phyloP scores from a whole-genome alignment of 2,888 invertebrate species.

The Drosophila robusta region DNA sequence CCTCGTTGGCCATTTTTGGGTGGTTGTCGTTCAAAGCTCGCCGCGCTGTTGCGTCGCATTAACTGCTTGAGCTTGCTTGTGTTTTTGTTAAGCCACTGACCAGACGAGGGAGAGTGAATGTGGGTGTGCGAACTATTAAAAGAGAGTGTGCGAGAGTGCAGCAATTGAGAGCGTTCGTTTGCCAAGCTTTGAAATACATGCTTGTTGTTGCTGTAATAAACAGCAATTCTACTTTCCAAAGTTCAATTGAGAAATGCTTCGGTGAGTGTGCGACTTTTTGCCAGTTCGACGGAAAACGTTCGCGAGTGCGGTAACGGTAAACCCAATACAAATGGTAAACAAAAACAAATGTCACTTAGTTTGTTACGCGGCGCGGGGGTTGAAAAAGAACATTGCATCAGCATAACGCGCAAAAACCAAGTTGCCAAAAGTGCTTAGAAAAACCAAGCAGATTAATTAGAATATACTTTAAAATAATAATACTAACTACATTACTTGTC shows the following conservation, averaged over 20 bases:
- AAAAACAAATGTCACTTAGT: slow-evolving; percentile 24
- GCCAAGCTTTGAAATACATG: slow-evolving; percentile 34
- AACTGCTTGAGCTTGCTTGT: slow-evolving; percentile 41
- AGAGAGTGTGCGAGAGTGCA: slow-evolving; percentile 20
- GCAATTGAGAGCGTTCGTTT: slow-evolving; percentile 29
- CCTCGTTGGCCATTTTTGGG: slow-evolving; percentile 71
- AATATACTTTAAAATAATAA: slow-evolving; percentile 7
- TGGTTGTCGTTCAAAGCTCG: slow-evolving; percentile 54
- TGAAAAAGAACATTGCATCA: slow-evolving; percentile 35
- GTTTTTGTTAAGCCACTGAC: slow-evolving; percentile 40
- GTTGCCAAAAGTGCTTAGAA: slow-evolving; percentile 6
- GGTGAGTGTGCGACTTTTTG: slow-evolving; percentile 47
- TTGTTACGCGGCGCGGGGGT: slow-evolving; percentile 44
- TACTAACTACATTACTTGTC: slow-evolving; percentile 7
- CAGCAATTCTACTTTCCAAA: slow-evolving; percentile 51
- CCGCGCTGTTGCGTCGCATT: slow-evolving; percentile 69
- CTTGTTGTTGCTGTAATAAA: slow-evolving; percentile 43
- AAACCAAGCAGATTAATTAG: neutral
- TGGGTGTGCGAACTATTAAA: slow-evolving; percentile 21
- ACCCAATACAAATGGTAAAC: slow-evolving; percentile 27
- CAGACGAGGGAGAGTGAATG: slow-evolving; percentile 38
- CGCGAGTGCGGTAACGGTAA: slow-evolving; percentile 71
- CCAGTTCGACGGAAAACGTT: slow-evolving; percentile 76
- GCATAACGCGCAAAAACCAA: slow-evolving; percentile 19
- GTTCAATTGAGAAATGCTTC: slow-evolving; percentile 61